Evolutionary conservation across 2,888 invertebrate species (phyloP), one percentile per base, ranked within the genome.

Genomic region (Calameuta pallipes): DNA sequence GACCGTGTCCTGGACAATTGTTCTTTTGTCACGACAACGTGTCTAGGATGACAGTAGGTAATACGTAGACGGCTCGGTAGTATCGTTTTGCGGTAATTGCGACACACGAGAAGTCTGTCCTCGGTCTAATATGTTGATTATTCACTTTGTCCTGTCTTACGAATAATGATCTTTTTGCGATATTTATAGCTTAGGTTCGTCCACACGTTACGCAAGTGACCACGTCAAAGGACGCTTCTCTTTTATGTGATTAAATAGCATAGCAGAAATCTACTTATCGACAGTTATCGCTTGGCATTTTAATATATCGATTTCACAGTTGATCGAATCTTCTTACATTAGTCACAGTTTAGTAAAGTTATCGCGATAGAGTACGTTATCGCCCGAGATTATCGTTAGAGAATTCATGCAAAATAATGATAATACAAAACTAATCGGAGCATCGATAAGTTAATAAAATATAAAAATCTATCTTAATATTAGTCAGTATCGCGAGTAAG

Each of bases 121-220:
- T 88, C 87, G 88, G 85, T 85, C 84, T 86, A 84, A 88, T 88
- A 88, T 86, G 84, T 82, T 84, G 85, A 88, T 87, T 85, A 81
- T 76, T 75, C 75, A 76, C 56, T 56, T 31, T 30, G 35, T 74
- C 75, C 77, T 78, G 76, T 78, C 80, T 78, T 71, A 78, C 71
- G 77, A 80, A 82, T 78, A 74, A 12, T 56, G 76, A 82, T 80
- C 83, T 75, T 71, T 78, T 75, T 69, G 78, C 69, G 74, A 69
- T 75, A 56, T 56, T 56, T 56, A 23, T 56, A 56, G 56, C 56
- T 56, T 0, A 56, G 56, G 56, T 9, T 56, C 56, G 23, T 56
- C 56, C 23, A 9, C 56, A 6, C 56, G 56, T 56, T 56, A 56
- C 23, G 23, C 23, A 23, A 56, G 0, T 56, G 23, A 23, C 6